Evolutionary conservation across 2,888 invertebrate genomes (phyloP).

Genomic region (Imbricaverruca yamaguchii): DNA sequence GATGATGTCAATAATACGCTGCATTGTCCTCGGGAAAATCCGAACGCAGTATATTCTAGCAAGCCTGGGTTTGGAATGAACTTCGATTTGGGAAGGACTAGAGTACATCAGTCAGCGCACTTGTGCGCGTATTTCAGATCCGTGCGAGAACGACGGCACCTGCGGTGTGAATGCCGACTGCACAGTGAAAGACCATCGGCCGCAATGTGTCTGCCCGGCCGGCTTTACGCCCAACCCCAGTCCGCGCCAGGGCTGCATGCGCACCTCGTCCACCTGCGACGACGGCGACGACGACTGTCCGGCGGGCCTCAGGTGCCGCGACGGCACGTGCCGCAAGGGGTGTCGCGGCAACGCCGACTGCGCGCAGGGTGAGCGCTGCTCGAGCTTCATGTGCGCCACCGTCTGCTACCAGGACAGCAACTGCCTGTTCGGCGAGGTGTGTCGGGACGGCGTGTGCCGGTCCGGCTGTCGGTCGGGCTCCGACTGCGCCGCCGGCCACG

Average conservation of each 20-base stretch:
- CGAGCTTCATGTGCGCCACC: conserved; percentile 64
- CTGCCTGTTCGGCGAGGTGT: conserved; percentile 81
- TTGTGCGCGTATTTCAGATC: conserved; percentile 47
- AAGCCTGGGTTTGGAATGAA: too few species aligned
- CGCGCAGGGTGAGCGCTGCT: conserved; percentile 76
- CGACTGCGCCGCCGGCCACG: conserved; percentile 69
- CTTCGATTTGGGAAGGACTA: too few species aligned
- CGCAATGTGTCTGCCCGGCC: conserved; percentile 67
- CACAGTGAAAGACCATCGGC: conserved; percentile 64
- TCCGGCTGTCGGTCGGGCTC: conserved; percentile 72
- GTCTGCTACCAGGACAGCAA: conserved; percentile 84
- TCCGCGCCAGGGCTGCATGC: conserved; percentile 79
- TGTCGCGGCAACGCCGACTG: conserved; percentile 62
- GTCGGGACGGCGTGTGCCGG: conserved; percentile 70
- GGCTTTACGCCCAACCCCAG: conserved; percentile 82
- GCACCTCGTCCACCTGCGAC: conserved; percentile 62
- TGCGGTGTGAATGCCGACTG: conserved; percentile 75
- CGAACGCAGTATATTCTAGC: too few species aligned
- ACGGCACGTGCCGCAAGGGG: conserved; percentile 66
- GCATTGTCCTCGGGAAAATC: too few species aligned
- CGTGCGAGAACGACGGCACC: conserved; percentile 67
- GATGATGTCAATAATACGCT: too few species aligned
- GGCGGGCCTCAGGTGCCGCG: conserved; percentile 65
- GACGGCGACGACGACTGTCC: conserved; percentile 39
- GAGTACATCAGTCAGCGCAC: too few species aligned